These are phyloP conservation scores for Apteryx mantelli DNA, from an alignment of 2,113 vertebrate genomes.

Conservation along the genomic window DNA sequence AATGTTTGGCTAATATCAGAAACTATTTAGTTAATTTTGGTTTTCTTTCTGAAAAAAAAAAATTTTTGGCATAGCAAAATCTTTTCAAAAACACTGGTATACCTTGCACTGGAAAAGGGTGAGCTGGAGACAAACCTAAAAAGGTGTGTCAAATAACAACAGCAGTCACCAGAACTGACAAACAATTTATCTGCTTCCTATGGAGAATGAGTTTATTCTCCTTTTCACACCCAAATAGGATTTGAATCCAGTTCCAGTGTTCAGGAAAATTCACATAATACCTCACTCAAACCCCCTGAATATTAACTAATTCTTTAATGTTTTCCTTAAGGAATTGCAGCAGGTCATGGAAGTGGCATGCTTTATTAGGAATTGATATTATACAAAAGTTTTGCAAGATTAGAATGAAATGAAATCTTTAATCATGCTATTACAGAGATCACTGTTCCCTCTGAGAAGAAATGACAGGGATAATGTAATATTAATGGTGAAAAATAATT, in stretches of 20 bases:
- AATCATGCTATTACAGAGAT: neutral
- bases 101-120: neutral
- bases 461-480: slow-evolving; percentile 1
- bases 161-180: neutral
- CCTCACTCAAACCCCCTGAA: neutral
- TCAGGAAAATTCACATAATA: neutral
- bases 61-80: neutral
- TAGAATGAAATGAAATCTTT: slow-evolving; percentile 4
- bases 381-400: neutral
- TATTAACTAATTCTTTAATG: neutral
- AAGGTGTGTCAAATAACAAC: neutral
- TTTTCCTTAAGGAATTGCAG: slow-evolving; percentile 10
- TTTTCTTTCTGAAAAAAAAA: neutral
- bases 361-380: neutral
- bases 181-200: neutral
- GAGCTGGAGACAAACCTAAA: neutral
- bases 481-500: neutral
- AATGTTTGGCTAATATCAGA: neutral
- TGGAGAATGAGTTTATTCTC: neutral
- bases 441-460: neutral
- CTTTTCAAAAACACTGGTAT: neutral
- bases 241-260: neutral
- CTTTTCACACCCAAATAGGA: neutral
- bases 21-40: neutral
- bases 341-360: neutral